Evolutionary conservation across 2,113 vertebrate species (phyloP).

Genomic region (Chrysochloris asiatica): DNA sequence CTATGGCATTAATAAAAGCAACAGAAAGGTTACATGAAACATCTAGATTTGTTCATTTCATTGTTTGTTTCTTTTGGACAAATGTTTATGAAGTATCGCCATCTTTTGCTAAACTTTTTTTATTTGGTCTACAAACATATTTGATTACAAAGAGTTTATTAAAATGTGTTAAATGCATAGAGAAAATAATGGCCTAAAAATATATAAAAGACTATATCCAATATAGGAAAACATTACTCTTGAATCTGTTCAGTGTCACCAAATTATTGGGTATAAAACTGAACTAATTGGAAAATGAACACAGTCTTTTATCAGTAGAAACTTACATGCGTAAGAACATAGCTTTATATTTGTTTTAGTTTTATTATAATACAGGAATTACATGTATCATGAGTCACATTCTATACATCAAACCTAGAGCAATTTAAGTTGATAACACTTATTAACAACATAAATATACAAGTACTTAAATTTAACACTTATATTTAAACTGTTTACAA

Average conservation of each 20-base stretch:
- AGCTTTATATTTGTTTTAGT: slow-evolving; percentile 16
- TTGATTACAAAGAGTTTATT: background rate
- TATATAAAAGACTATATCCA: background rate
- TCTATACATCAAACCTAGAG: background rate
- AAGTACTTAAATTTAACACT: background rate
- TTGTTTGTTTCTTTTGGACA: background rate
- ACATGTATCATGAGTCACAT: background rate
- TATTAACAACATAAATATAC: background rate
- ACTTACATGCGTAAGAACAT: background rate
- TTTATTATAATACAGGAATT: background rate
- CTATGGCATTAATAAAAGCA: too few relatives aligned
- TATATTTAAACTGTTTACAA: background rate
- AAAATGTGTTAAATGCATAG: background rate
- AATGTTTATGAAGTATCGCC: background rate
- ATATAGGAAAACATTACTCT: background rate
- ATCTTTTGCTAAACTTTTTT: background rate
- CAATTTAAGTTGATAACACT: background rate
- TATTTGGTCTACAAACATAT: background rate
- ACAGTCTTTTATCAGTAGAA: background rate
- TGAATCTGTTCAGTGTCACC: background rate
- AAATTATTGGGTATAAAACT: background rate
- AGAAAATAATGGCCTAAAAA: background rate
- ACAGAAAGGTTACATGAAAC: too few relatives aligned
- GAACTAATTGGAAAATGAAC: background rate
- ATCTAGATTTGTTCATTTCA: background rate